Conservation (phyloP, 2,113 vertebrate species). For the Astatotilapia flaviijosephi region DNA sequence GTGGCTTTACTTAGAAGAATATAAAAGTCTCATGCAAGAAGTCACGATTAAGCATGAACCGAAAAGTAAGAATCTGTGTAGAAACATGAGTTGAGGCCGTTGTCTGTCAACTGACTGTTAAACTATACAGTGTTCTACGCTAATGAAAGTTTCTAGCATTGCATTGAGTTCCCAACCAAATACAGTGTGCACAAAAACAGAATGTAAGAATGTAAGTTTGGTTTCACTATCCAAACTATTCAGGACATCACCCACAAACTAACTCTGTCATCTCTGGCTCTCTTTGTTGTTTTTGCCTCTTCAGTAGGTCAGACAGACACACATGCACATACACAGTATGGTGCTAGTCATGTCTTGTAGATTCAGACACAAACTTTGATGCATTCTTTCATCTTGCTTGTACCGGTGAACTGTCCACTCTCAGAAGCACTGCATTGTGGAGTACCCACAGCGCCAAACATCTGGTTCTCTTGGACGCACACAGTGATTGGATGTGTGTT, state of each 20-base stretch:
- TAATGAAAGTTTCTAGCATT: background rate
- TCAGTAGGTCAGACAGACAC: background rate
- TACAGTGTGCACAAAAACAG: background rate
- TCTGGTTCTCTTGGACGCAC: background rate
- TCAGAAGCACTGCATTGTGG: background rate
- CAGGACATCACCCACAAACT: background rate
- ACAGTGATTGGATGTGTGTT: background rate
- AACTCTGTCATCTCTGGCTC: background rate
- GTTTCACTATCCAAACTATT: background rate
- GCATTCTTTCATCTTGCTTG: background rate
- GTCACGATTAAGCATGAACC: background rate
- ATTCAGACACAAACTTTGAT: background rate
- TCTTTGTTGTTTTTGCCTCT: background rate
- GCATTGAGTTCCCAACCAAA: background rate
- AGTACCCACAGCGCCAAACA: background rate
- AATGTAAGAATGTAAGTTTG: background rate
- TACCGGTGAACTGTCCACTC: background rate
- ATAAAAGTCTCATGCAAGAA: background rate
- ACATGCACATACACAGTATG: background rate
- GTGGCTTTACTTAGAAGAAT: background rate
- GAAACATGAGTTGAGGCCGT: background rate
- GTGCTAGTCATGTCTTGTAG: background rate
- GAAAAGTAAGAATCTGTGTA: background rate
- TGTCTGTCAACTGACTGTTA: background rate
- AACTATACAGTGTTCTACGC: background rate